Evolutionary conservation across 2,888 invertebrate genomes (phyloP).

Genomic region (Nomada lathburiana): DNA sequence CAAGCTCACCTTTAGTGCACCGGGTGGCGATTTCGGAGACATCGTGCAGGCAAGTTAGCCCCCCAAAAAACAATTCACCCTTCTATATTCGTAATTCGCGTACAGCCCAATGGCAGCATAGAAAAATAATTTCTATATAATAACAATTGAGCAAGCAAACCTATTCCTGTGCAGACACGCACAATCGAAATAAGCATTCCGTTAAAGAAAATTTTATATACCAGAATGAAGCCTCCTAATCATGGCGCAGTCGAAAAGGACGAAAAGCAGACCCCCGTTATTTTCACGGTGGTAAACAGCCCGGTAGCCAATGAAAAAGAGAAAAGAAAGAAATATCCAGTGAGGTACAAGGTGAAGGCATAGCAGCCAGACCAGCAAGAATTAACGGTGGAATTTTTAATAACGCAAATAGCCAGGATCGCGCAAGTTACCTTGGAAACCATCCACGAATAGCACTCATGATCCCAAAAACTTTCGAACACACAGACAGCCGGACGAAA

Average conservation of each 20-base stretch:
- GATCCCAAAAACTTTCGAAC: slow-evolving; percentile 26
- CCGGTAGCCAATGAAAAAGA: background rate
- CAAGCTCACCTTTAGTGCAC: slow-evolving; percentile 93
- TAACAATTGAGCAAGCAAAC: too few species aligned
- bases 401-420: slow-evolving; percentile 57
- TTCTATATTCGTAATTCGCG: background rate
- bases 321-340: background rate
- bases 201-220: background rate
- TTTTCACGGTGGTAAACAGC: background rate
- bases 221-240: background rate
- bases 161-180: too few species aligned
- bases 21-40: slow-evolving; percentile 93
- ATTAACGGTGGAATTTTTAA: slow-evolving; percentile 65
- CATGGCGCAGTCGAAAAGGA: background rate
- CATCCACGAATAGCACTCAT: slow-evolving; percentile 22
- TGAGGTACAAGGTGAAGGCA: background rate
- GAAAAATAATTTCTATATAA: too few species aligned
- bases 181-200: too few species aligned
- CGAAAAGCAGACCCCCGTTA: background rate
- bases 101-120: background rate
- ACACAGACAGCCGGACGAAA: slow-evolving; percentile 18
- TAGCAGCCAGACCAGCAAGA: slow-evolving; percentile 17
- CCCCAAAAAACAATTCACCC: background rate
- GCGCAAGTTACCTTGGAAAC: slow-evolving; percentile 10
- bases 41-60: slow-evolving; percentile 90